Conservation (phyloP, 2,113 vertebrate genomes). For the Polypterus bichir region DNA sequence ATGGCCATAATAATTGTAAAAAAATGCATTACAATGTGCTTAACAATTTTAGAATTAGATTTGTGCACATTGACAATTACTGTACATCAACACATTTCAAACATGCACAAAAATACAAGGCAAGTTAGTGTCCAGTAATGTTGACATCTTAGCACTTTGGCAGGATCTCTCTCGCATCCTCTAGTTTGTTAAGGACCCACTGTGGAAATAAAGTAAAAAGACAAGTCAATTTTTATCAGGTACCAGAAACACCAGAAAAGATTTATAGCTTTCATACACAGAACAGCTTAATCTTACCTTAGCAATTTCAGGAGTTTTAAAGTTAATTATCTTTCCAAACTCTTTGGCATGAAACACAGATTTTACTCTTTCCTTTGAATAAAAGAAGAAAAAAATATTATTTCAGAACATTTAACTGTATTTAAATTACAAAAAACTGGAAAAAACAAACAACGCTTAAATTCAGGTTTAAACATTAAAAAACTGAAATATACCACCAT, state of each 20-base stretch:
- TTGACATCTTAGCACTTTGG: slow-evolving; percentile 41
- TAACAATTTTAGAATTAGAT: too few relatives aligned
- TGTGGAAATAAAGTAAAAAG: slow-evolving; percentile 34
- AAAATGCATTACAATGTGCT: too few relatives aligned
- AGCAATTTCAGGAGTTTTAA: slow-evolving; percentile 76
- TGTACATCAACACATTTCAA: too few relatives aligned
- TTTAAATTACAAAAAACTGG: too few relatives aligned
- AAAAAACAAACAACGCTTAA: too few relatives aligned
- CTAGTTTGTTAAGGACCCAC: slow-evolving; percentile 86
- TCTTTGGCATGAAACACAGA: slow-evolving; percentile 96
- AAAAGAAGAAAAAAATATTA: slow-evolving; percentile 14
- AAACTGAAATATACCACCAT: too few relatives aligned
- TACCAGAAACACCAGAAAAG: neutral
- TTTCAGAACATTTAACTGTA: neutral
- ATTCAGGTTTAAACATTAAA: too few relatives aligned
- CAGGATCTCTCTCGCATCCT: slow-evolving; percentile 77
- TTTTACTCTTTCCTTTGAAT: slow-evolving; percentile 79
- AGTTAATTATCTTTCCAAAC: slow-evolving; percentile 97
- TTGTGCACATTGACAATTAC: too few relatives aligned
- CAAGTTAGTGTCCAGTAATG: too few relatives aligned
- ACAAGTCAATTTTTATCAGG: neutral
- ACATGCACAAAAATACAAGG: too few relatives aligned
- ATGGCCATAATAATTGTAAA: too few relatives aligned
- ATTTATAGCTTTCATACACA: neutral
- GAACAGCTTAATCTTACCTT: slow-evolving; percentile 50